Evolutionary conservation across 2,888 invertebrate species (phyloP).

Genomic region (Camptogramma bilineatum): DNA sequence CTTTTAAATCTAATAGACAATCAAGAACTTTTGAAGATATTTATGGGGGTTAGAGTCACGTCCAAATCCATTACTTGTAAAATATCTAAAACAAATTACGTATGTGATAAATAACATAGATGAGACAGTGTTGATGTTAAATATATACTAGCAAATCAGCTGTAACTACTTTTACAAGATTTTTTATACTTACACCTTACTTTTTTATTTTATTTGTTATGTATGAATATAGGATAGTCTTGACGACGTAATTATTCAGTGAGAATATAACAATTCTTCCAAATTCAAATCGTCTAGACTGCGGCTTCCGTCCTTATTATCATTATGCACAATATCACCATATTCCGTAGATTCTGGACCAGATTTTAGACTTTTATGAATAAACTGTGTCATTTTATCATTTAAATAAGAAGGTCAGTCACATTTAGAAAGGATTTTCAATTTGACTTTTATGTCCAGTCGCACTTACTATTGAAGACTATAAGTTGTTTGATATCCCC

Average conservation of each 20-base stretch:
- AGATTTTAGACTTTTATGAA: slow-evolving; percentile 4
- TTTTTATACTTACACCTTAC: too few species aligned
- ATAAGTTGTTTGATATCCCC: not conserved
- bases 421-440: not conserved
- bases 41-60: too few species aligned
- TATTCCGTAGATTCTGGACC: slow-evolving; percentile 10
- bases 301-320: slow-evolving; percentile 20
- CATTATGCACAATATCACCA: slow-evolving; percentile 22
- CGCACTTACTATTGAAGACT: too few species aligned
- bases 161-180: too few species aligned
- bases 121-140: too few species aligned
- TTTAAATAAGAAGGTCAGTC: slow-evolving; percentile 5
- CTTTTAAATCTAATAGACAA: too few species aligned
- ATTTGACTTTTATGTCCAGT: too few species aligned
- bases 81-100: too few species aligned
- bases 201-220: not conserved
- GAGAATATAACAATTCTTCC: slow-evolving; percentile 21
- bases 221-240: not conserved
- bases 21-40: too few species aligned
- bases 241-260: slow-evolving; percentile 16
- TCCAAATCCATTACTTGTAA: too few species aligned
- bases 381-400: slow-evolving; percentile 3
- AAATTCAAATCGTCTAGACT: slow-evolving; percentile 30
- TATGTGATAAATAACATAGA: too few species aligned
- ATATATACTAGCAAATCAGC: too few species aligned